Evolutionary conservation across 2,888 invertebrate species (phyloP), one percentile per base, ranked within the genome.

Genomic region (Eilema sororculum): DNA sequence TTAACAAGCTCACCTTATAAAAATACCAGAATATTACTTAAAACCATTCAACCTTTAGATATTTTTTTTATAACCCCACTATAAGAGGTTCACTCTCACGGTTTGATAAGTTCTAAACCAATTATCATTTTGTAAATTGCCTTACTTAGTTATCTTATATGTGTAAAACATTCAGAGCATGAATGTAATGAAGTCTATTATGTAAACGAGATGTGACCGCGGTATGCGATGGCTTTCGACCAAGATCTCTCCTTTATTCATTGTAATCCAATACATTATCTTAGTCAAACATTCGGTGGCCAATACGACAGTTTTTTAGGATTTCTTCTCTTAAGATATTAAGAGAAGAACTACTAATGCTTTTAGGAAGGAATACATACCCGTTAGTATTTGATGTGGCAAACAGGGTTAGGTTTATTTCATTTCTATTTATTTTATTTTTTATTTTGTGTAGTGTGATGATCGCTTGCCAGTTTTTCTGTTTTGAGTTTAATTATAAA

Each of bases 251-350:
- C 86, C 85, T 91, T 91, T 89, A 93, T 92, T 93, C 90, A 91
- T 87, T 87, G 91, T 91, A 91, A 93, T 89, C 87, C 86, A 89
- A 93, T 90, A 92, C 85, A 87, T 88, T 89, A 87, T 86, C 86
- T 86, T 79, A 81, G 78, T 78, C 84, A 83, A 83, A 86, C 86
- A 86, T 85, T 85, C 85, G 78, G 83, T 78, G 78, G 80, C 79
- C 81, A 85, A 84, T 82, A 76, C 75, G 80, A 83, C n/a, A n/a
- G n/a, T n/a, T n/a, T n/a, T n/a, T n/a, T n/a, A n/a, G n/a, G n/a
- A n/a, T n/a, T n/a, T n/a, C n/a, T n/a, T n/a, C n/a, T n/a, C n/a
- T n/a, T n/a, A n/a, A n/a, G n/a, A n/a, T 78, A 80, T 78, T 79
- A 77, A 77, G 82, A 82, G 81, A 85, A 82, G 80, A 84, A 85